phyloP scores from a whole-genome alignment of 1,140 invertebrate genomes.

The Pseudoatta argentina region DNA sequence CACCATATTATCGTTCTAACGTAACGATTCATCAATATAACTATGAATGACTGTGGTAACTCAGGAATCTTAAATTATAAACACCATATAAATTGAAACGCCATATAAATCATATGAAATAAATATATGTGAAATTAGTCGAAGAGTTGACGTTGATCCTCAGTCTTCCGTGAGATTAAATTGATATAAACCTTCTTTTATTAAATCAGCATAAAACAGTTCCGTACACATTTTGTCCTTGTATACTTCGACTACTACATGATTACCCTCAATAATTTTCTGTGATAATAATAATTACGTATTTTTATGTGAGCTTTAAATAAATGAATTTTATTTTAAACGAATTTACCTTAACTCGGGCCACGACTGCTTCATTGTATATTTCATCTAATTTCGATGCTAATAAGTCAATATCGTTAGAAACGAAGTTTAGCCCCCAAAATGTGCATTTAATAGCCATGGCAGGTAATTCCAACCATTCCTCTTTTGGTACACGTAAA shows the following conservation, averaged over 20 bases:
- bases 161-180: neutral
- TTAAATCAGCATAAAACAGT: slow-evolving; percentile 67
- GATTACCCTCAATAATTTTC: slow-evolving; percentile 27
- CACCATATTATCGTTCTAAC: too few relatives aligned
- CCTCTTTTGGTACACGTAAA: slow-evolving; percentile 71
- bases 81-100: neutral
- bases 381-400: slow-evolving; percentile 3
- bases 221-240: slow-evolving; percentile 55
- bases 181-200: slow-evolving; percentile 71
- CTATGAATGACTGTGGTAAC: too few relatives aligned
- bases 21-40: too few relatives aligned
- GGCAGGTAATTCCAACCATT: slow-evolving; percentile 76
- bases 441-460: slow-evolving; percentile 76
- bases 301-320: slow-evolving; percentile 16
- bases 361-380: slow-evolving; percentile 46
- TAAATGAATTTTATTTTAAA: slow-evolving; percentile 2
- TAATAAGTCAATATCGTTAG: neutral
- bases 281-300: slow-evolving; percentile 49
- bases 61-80: neutral
- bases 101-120: neutral
- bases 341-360: slow-evolving; percentile 69
- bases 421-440: slow-evolving; percentile 63
- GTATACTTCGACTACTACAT: slow-evolving; percentile 68
- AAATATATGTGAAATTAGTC: neutral
- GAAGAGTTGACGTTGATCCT: neutral